Percentiles rank a stretch among this genome's conserved stretches.
Evolutionary conservation across 1,140 invertebrate genomes (phyloP).

Genomic region (Nymphalis io): DNA sequence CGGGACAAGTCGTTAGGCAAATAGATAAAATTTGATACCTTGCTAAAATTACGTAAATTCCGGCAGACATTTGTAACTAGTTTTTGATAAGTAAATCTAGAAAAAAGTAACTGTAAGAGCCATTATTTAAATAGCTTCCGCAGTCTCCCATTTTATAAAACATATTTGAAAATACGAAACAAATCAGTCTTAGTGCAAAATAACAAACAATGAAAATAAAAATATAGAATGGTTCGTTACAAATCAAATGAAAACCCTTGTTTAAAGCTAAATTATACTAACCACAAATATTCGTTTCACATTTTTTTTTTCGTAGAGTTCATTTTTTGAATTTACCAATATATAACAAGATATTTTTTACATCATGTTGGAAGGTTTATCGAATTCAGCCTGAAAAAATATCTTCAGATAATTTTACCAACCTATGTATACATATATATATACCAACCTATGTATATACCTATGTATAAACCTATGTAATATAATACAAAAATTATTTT

Average conservation of each 20-base stretch:
- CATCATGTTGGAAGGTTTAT: too few relatives aligned
- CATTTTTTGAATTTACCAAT: too few relatives aligned
- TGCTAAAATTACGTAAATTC: constrained; percentile 25
- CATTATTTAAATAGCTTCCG: not conserved
- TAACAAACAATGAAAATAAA: not conserved
- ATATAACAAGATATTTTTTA: too few relatives aligned
- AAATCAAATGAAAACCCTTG: not conserved
- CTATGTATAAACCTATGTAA: too few relatives aligned
- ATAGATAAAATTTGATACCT: constrained; percentile 35
- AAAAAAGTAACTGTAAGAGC: not conserved
- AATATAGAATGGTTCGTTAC: not conserved
- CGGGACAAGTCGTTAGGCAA: constrained; percentile 31
- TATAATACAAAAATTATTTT: too few relatives aligned
- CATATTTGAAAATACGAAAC: not conserved
- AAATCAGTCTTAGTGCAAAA: not conserved
- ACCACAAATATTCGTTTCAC: not conserved
- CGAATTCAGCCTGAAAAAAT: too few relatives aligned
- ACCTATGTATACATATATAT: too few relatives aligned
- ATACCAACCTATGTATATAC: too few relatives aligned
- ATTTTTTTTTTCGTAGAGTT: too few relatives aligned
- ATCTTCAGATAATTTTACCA: too few relatives aligned
- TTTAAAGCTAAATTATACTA: constrained; percentile 14
- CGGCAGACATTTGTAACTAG: not conserved
- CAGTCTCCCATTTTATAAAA: not conserved
- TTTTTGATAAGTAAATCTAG: not conserved